Evolutionary conservation across 2,888 invertebrate species (phyloP), one percentile per base, ranked within the genome.

Genomic region (Plusia festucae): DNA sequence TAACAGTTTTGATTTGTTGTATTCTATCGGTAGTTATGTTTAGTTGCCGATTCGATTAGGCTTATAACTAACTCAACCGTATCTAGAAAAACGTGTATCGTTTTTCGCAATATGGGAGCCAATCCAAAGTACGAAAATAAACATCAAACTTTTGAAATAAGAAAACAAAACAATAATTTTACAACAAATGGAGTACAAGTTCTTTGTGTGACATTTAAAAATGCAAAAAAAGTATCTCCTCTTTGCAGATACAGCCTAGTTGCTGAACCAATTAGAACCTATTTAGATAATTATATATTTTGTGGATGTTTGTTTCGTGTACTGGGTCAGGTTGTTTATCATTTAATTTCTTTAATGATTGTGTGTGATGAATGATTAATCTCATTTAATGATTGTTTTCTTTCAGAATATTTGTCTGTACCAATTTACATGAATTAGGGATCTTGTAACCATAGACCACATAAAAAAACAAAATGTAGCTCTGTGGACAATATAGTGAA

Each of bases 11-110:
- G 20, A 15, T 9, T 59, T n/a, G 22, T 54, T 60, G 27, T 13
- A 51, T 9, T 27, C 16, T n/a, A n/a, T 57, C 27, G n/a, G 24
- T 52, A 57, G 30, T n/a, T 44, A 62, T 27, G 22, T n/a, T 24
- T 49, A 59, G 51, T 40, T 5, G 24, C 18, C 32, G 52, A 63
- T 68, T 77, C 53, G 63, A 69, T 65, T 49, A 55, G 15, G 27
- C 53, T 68, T 20, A 7, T 46, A 59, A 49, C 44, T 16, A 60
- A 44, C 53, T 64, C 54, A 61, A 51, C 53, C 63, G 49, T 62
- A 32, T 56, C 49, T 51, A 11, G 18, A 22, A 44, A 4, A 1
- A n/a, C 6, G 11, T 34, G 44, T n/a, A n/a, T 32, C n/a, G 20
- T 5, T 40, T 40, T 40, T 40, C n/a, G 1, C 40, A 40, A n/a